Conservation (phyloP, 2,113 vertebrate species). For the Otus sunia region DNA sequence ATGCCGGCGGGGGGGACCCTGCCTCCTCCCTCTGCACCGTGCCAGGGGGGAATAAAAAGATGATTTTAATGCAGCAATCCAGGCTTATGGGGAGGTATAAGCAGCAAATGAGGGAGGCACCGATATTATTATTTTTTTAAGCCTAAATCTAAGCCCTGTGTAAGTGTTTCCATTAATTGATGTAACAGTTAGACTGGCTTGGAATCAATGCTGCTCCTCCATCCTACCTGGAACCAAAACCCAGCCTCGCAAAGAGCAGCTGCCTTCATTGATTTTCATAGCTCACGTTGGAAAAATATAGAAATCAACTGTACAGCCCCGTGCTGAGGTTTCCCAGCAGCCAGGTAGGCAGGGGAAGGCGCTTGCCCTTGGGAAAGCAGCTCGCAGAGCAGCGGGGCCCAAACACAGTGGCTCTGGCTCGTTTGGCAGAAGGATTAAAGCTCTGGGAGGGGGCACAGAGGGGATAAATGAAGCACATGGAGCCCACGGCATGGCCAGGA, state of each 20-base stretch:
- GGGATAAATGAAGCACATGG: background rate
- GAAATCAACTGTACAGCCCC: background rate
- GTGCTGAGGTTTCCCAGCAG: background rate
- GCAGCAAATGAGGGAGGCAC: background rate
- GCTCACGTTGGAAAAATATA: rapidly evolving
- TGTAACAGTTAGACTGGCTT: background rate
- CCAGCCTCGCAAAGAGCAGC: background rate
- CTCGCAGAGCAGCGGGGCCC: background rate
- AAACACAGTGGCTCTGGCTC: rapidly evolving
- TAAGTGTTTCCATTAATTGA: background rate
- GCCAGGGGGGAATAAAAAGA: background rate
- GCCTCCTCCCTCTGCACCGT: background rate
- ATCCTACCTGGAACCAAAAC: background rate
- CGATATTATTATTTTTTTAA: background rate
- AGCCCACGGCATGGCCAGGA: rapidly evolving
- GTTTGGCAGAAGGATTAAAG: background rate
- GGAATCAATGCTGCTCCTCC: background rate
- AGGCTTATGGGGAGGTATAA: background rate
- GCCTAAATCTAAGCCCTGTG: background rate
- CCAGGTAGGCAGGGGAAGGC: background rate
- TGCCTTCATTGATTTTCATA: background rate
- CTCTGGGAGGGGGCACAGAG: rapidly evolving
- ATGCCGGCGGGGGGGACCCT: background rate
- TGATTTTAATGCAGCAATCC: background rate
- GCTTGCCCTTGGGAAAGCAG: background rate